phyloP scores from a whole-genome alignment of 2,113 vertebrate genomes.

The Pardalotus punctatus region DNA sequence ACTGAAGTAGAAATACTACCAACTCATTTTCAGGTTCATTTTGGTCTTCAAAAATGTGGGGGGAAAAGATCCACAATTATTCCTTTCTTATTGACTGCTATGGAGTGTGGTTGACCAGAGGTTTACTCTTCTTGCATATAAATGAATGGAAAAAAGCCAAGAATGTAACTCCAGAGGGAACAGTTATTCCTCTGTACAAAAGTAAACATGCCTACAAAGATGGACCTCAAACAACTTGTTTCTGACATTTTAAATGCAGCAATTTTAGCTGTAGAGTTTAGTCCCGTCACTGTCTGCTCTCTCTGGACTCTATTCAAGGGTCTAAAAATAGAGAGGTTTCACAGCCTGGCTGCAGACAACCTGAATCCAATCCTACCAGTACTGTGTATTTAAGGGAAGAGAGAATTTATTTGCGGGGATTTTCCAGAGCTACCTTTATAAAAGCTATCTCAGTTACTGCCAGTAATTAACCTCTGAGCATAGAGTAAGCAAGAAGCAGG shows the following conservation, averaged over 20 bases:
- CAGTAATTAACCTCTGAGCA: not conserved
- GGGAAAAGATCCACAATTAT: not conserved
- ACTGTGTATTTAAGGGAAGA: not conserved
- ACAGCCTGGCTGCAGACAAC: not conserved
- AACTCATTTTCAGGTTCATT: not conserved
- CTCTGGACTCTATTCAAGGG: not conserved
- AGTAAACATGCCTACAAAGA: not conserved
- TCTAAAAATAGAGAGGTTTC: not conserved
- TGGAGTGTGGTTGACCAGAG: not conserved
- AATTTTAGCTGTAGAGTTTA: not conserved
- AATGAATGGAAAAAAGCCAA: not conserved
- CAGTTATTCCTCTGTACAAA: not conserved
- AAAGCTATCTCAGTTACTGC: not conserved
- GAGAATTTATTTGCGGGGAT: not conserved
- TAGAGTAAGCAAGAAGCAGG: not conserved
- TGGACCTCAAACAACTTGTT: not conserved
- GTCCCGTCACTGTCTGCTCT: not conserved
- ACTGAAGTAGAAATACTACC: not conserved
- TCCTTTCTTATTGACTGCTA: not conserved
- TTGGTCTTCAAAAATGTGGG: not conserved
- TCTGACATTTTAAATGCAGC: not conserved
- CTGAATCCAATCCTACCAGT: not conserved
- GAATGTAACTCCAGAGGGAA: not conserved
- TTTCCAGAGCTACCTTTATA: not conserved
- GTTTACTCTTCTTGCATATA: not conserved